These are phyloP conservation scores for Microctonus hyperodae DNA, from an alignment of 2,888 invertebrate species.

Conservation along the genomic window DNA sequence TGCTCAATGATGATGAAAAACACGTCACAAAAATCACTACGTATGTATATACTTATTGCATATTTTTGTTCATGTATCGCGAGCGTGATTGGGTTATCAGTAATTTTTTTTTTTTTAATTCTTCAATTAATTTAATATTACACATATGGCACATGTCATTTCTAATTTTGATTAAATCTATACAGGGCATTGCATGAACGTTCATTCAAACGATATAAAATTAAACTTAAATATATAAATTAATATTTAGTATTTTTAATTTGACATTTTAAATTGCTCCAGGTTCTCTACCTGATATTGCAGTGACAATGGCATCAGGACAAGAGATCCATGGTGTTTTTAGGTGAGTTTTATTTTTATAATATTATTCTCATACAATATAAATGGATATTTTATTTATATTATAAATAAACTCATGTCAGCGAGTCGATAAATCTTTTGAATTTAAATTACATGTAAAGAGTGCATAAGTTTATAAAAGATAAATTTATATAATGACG, in stretches of 20 bases:
- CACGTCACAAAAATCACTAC: background rate
- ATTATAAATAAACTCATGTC: background rate
- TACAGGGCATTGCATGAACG: too few species aligned
- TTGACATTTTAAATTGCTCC: too few species aligned
- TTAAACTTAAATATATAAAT: background rate
- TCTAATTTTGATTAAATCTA: background rate
- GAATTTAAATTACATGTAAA: constrained; percentile 20
- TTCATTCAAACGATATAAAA: too few species aligned
- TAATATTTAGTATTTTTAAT: background rate
- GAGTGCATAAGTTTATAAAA: constrained; percentile 5
- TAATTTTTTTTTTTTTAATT: background rate
- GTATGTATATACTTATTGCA: background rate
- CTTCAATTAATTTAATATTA: background rate
- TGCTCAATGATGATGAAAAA: background rate
- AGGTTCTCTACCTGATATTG: constrained; percentile 54
- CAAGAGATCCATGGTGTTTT: constrained; percentile 54
- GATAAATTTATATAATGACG: constrained; percentile 6
- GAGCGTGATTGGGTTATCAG: background rate
- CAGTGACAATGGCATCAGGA: constrained; percentile 55
- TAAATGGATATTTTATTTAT: too few species aligned
- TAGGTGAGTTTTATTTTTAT: constrained; percentile 47
- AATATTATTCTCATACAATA: background rate
- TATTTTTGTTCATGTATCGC: background rate
- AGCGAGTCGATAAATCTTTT: constrained; percentile 31
- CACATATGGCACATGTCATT: background rate